Percentiles rank a stretch among this genome's conserved stretches.
phyloP scores from a whole-genome alignment of 2,888 invertebrate genomes.

The Tetrapedia diversipes region DNA sequence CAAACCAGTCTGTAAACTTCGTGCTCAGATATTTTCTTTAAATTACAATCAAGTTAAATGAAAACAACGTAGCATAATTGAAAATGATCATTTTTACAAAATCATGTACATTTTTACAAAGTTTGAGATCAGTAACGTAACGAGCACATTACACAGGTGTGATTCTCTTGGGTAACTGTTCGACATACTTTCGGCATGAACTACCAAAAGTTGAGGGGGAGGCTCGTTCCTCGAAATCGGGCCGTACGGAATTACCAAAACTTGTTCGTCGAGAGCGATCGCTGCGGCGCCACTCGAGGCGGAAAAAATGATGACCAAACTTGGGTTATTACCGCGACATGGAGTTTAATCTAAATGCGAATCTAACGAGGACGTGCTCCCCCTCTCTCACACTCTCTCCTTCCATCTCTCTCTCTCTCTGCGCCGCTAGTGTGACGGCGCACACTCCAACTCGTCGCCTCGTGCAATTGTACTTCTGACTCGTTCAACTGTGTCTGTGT shows the following conservation, averaged over 20 bases:
- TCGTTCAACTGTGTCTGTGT: too few species aligned
- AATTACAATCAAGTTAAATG: too few species aligned
- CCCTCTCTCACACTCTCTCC: too few species aligned
- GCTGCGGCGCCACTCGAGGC: constrained; percentile 16
- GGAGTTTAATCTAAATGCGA: constrained; percentile 77
- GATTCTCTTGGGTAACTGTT: constrained; percentile 27
- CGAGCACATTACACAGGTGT: too few species aligned
- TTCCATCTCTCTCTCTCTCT: constrained; percentile 27
- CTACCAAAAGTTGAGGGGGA: constrained; percentile 49
- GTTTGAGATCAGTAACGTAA: too few species aligned
- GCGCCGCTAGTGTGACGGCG: constrained; percentile 2
- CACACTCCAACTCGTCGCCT: constrained; percentile 35
- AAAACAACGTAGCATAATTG: too few species aligned
- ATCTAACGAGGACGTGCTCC: constrained; percentile 75
- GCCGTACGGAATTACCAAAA: constrained; percentile 30
- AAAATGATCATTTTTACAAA: too few species aligned
- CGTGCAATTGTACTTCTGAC: constrained; percentile 48
- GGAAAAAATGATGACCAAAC: constrained; percentile 68
- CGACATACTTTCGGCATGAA: constrained; percentile 42
- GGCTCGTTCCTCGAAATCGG: constrained; percentile 39
- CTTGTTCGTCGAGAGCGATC: constrained; percentile 12
- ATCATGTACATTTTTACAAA: too few species aligned
- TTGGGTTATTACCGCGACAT: constrained; percentile 71
- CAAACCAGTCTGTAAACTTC: too few species aligned
- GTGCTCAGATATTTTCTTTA: too few species aligned